A percentile compares a stretch with the other conserved stretches of the same genome.
phyloP scores from a whole-genome alignment of 2,113 vertebrate genomes.

The Tringa solitaria region DNA sequence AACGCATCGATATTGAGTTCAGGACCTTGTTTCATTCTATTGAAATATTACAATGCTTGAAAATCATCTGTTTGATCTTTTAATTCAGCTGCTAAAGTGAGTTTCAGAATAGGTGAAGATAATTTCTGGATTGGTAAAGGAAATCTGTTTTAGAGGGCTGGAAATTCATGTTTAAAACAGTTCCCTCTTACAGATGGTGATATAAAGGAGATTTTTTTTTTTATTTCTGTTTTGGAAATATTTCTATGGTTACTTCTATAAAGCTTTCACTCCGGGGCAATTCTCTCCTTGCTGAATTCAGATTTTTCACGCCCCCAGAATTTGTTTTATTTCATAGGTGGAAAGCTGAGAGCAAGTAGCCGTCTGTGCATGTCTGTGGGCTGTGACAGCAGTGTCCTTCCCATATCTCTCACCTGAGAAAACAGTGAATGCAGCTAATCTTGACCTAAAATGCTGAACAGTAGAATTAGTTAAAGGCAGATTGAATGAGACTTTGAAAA shows the following conservation, averaged over 20 bases:
- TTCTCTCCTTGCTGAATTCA: neutral
- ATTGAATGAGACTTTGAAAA: neutral
- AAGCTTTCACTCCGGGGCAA: neutral
- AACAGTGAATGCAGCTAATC: accelerated
- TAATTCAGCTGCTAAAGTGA: neutral
- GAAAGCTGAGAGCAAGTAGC: neutral
- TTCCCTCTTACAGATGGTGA: neutral
- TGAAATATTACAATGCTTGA: neutral
- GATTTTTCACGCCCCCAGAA: neutral
- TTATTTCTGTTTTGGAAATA: neutral
- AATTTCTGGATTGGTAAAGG: neutral
- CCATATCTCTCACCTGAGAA: neutral
- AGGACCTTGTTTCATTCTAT: neutral
- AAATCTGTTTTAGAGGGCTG: neutral
- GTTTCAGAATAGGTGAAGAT: neutral
- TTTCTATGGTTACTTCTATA: neutral
- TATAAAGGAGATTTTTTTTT: neutral
- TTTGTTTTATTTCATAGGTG: neutral
- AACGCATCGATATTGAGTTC: neutral
- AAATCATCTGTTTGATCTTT: neutral
- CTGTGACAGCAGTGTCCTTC: neutral
- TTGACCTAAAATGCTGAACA: neutral
- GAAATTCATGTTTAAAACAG: neutral
- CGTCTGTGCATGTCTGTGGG: neutral
- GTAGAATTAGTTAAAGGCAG: neutral